A percentile compares a stretch with the other conserved stretches of the same genome.
Evolutionary conservation across 2,113 vertebrate species (phyloP).

Genomic region (Porphyrio hochstetteri): DNA sequence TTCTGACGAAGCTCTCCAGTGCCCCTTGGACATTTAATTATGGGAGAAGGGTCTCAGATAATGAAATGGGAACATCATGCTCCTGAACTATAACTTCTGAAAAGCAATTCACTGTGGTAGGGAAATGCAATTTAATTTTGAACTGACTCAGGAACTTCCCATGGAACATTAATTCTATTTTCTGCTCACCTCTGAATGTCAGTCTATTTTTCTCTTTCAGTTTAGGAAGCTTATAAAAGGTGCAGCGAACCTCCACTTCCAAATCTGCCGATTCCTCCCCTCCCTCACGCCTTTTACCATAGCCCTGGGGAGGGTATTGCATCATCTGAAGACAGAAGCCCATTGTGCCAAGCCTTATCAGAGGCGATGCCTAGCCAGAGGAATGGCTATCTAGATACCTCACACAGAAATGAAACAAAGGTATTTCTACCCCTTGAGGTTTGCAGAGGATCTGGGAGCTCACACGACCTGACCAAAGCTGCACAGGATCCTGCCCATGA

Average conservation of each 20-base stretch:
- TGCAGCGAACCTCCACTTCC: neutral
- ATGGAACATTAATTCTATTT: constrained; percentile 66
- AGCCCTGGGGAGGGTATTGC: neutral
- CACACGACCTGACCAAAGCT: neutral
- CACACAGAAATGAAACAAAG: neutral
- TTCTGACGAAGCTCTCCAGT: constrained; percentile 12
- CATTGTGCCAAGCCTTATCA: neutral
- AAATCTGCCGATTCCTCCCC: neutral
- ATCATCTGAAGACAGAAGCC: neutral
- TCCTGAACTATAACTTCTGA: constrained; percentile 50
- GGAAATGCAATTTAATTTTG: constrained; percentile 63
- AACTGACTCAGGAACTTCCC: constrained; percentile 66
- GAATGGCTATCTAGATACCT: neutral
- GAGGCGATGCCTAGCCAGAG: fast-evolving
- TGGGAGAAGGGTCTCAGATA: constrained; percentile 48
- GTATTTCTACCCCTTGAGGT: neutral
- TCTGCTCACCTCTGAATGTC: constrained; percentile 61
- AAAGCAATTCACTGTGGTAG: constrained; percentile 49
- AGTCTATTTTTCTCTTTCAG: constrained; percentile 33
- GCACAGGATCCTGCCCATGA: neutral
- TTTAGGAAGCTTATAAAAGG: constrained; percentile 41
- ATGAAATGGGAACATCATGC: constrained; percentile 52
- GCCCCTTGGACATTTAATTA: constrained; percentile 52
- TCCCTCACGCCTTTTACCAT: neutral
- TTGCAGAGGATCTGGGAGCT: neutral